These are phyloP conservation scores for Prionace glauca DNA, from an alignment of 2,797 vertebrate species.

Conservation along the genomic window DNA sequence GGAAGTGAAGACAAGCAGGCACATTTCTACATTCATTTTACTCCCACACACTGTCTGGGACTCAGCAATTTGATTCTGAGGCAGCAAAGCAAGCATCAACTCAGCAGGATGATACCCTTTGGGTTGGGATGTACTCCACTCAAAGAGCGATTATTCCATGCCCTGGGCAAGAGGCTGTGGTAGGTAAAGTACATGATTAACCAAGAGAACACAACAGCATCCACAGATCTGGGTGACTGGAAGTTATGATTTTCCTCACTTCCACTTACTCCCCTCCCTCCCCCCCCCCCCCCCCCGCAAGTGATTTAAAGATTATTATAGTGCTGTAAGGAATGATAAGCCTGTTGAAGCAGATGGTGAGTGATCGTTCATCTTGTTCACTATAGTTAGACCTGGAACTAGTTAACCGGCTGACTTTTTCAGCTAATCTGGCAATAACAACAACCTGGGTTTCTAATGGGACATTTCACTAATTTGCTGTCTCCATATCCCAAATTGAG, in stretches of 20 bases:
- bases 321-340: not conserved
- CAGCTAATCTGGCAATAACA: not conserved
- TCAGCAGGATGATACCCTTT: conserved; percentile 24
- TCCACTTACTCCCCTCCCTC: not conserved
- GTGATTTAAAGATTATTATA: not conserved
- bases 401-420: not conserved
- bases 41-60: conserved; percentile 29
- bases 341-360: not conserved
- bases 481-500: not conserved
- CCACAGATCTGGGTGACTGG: not conserved
- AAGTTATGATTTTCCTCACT: not conserved
- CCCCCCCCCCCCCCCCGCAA: not conserved
- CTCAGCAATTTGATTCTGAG: not conserved
- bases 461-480: not conserved
- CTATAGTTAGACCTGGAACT: not conserved
- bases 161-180: not conserved
- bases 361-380: not conserved
- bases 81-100: conserved; percentile 42
- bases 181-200: not conserved
- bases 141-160: not conserved
- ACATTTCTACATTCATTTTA: conserved; percentile 14
- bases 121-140: not conserved
- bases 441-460: not conserved
- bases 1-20: conserved; percentile 44
- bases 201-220: not conserved